phyloP scores from a whole-genome alignment of 2,113 vertebrate species.

The Aptenodytes forsteri region DNA sequence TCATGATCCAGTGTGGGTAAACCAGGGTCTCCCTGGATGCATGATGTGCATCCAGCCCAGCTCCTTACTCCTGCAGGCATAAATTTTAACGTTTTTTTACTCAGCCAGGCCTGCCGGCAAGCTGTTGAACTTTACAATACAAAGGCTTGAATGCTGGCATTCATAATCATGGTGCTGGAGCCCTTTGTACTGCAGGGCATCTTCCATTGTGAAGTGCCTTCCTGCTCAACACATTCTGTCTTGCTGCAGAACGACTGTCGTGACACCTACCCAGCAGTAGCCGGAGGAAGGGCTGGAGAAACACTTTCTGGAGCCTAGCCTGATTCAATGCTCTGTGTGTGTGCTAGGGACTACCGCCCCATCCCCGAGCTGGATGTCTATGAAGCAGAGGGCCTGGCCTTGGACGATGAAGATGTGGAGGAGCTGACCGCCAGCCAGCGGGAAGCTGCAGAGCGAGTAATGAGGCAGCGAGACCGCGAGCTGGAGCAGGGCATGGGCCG shows the following conservation, averaged over 20 bases:
- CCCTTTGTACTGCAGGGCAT: neutral
- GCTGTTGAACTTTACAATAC: neutral
- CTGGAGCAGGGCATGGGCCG: slow-evolving; percentile 82
- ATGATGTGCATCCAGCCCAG: neutral
- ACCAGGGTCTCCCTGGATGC: neutral
- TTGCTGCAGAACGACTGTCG: neutral
- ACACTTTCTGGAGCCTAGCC: neutral
- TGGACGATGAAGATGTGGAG: slow-evolving; percentile 88
- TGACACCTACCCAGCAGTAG: neutral
- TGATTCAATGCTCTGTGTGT: neutral
- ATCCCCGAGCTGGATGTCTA: slow-evolving; percentile 93
- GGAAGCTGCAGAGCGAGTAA: slow-evolving; percentile 87
- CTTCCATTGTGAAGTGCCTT: neutral
- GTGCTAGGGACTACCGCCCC: slow-evolving; percentile 88
- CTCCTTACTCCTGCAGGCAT: neutral
- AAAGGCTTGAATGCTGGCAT: neutral
- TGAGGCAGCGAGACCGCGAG: slow-evolving; percentile 88
- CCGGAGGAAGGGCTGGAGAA: neutral
- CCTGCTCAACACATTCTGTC: fast-evolving
- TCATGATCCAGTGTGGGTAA: neutral
- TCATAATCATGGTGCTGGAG: neutral
- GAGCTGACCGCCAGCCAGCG: slow-evolving; percentile 92
- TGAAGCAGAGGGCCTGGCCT: slow-evolving; percentile 88
- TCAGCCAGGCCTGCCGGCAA: fast-evolving
- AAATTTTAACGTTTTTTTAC: neutral